Evolutionary conservation across 2,113 vertebrate species (phyloP).

Genomic region (Lasiurus borealis): DNA sequence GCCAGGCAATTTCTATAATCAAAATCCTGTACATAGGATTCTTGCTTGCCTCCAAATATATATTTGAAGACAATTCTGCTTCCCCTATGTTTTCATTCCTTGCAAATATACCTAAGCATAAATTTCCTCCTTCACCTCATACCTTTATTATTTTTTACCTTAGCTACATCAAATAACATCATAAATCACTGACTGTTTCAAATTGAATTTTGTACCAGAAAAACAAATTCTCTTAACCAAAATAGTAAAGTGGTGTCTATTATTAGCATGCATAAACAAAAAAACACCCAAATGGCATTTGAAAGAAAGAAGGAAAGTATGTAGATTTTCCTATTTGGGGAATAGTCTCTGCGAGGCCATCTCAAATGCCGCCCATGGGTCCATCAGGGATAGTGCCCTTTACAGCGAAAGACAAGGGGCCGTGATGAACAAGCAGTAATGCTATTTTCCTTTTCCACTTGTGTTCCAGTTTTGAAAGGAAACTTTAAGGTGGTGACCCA

Average conservation of each 20-base stretch:
- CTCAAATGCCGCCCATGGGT: neutral
- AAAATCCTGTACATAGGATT: conserved; percentile 51
- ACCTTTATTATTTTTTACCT: conserved; percentile 6
- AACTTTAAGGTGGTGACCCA: neutral
- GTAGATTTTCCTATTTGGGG: neutral
- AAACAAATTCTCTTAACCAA: conserved; percentile 55
- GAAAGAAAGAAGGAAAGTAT: neutral
- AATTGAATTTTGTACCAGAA: conserved; percentile 65
- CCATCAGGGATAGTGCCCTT: neutral
- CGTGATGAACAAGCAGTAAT: neutral
- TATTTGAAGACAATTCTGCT: conserved; percentile 68
- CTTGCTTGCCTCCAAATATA: conserved; percentile 41
- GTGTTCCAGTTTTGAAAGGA: neutral
- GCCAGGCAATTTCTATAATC: conserved; percentile 70
- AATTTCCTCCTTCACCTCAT: conserved; percentile 45
- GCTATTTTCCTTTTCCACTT: neutral
- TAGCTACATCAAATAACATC: conserved; percentile 55
- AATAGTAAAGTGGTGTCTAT: neutral
- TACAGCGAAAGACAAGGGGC: neutral
- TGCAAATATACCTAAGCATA: conserved; percentile 53
- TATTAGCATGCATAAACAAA: neutral
- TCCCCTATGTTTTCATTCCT: conserved; percentile 56
- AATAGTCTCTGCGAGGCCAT: neutral
- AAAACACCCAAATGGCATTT: neutral
- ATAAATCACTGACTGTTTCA: conserved; percentile 54